Percentiles rank a stretch among this genome's conserved stretches.
phyloP scores from a whole-genome alignment of 2,888 invertebrate genomes.

The Hypselothyrea guttata region DNA sequence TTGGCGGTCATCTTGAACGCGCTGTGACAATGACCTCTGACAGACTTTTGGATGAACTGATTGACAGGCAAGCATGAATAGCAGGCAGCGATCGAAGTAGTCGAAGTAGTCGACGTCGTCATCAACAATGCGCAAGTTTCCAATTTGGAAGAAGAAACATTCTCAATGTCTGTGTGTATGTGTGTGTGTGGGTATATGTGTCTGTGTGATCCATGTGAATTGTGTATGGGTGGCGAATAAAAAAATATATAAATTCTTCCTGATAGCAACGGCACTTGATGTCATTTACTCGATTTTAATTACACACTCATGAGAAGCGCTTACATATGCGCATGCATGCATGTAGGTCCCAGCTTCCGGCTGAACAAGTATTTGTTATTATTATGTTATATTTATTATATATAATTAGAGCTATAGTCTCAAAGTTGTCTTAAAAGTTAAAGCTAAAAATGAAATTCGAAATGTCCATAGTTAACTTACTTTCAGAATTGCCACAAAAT shows the following conservation, averaged over 20 bases:
- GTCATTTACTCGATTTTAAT: slow-evolving; percentile 12
- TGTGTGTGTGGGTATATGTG: too few relatives aligned
- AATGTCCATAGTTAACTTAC: too few relatives aligned
- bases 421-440: slow-evolving; percentile 6
- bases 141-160: slow-evolving; percentile 23
- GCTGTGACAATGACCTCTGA: slow-evolving; percentile 43
- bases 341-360: slow-evolving; percentile 20
- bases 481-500: too few relatives aligned
- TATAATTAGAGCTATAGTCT: neutral
- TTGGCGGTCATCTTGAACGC: slow-evolving; percentile 11
- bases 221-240: neutral
- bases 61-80: slow-evolving; percentile 46
- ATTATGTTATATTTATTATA: neutral
- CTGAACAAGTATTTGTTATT: slow-evolving; percentile 25
- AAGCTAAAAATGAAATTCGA: slow-evolving; percentile 18
- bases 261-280: slow-evolving; percentile 24
- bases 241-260: slow-evolving; percentile 25
- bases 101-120: slow-evolving; percentile 14
- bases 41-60: slow-evolving; percentile 47
- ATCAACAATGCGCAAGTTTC: slow-evolving; percentile 7
- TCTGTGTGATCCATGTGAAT: slow-evolving; percentile 7
- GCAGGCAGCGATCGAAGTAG: slow-evolving; percentile 31
- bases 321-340: neutral
- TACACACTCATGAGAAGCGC: slow-evolving; percentile 18
- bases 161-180: slow-evolving; percentile 5